These are phyloP conservation scores for Lacerta agilis DNA, from an alignment of 2,797 vertebrate species.

Conservation along the genomic window DNA sequence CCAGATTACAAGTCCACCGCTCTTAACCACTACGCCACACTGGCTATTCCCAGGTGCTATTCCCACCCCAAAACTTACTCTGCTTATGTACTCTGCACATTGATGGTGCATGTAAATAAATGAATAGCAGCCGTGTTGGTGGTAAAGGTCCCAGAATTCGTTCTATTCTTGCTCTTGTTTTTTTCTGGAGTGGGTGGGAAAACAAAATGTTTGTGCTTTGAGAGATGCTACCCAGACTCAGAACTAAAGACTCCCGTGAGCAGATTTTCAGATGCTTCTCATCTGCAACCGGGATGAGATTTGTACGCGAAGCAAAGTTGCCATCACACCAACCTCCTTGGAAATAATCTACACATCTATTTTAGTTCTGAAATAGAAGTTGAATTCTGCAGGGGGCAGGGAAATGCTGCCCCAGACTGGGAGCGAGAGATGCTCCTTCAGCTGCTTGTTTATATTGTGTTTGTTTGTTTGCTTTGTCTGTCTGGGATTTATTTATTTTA, in stretches of 20 bases:
- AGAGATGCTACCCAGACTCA: background rate
- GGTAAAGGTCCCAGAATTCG: background rate
- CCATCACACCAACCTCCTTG: background rate
- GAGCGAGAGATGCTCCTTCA: background rate
- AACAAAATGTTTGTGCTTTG: background rate
- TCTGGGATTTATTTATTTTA: background rate
- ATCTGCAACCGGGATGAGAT: background rate
- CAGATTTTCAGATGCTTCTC: background rate
- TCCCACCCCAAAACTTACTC: too few relatives aligned
- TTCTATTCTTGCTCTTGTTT: background rate
- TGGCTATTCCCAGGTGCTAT: too few relatives aligned
- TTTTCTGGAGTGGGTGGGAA: background rate
- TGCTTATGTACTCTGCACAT: too few relatives aligned
- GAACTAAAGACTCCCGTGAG: background rate
- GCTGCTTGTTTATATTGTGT: slow-evolving; percentile 1
- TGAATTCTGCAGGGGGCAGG: background rate
- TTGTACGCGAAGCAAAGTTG: background rate
- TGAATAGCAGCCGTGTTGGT: background rate
- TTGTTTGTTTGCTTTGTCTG: slow-evolving; percentile 21
- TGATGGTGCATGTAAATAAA: background rate
- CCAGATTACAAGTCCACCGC: too few relatives aligned
- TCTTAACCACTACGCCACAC: too few relatives aligned
- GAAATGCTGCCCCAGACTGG: background rate
- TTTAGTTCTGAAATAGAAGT: background rate
- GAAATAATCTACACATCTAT: background rate